A percentile compares a stretch with the other conserved stretches of the same genome.
phyloP scores from a whole-genome alignment of 2,797 vertebrate species.

The Danio albolineatus region DNA sequence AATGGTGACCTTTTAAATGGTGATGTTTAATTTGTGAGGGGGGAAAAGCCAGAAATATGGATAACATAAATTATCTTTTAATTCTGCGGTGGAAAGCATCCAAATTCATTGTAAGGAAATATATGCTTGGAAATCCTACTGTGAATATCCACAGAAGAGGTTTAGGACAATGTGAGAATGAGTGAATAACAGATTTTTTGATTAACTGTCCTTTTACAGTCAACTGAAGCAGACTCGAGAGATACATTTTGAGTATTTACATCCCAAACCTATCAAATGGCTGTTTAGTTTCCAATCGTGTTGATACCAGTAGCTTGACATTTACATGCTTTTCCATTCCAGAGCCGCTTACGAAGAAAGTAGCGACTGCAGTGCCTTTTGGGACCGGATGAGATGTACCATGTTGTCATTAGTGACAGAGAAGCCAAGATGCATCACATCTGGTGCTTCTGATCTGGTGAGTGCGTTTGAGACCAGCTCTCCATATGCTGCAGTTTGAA shows the following conservation, averaged over 20 bases:
- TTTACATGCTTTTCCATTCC: not conserved
- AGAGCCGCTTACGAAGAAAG: constrained; percentile 28
- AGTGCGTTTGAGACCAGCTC: constrained; percentile 30
- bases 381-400: constrained; percentile 25
- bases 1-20: too few species aligned
- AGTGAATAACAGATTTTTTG: not conserved
- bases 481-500: constrained; percentile 30
- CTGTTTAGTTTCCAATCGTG: not conserved
- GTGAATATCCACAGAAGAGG: too few species aligned
- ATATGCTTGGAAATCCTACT: too few species aligned
- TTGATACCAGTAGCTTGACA: not conserved
- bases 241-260: not conserved
- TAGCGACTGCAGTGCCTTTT: constrained; percentile 33
- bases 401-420: constrained; percentile 35
- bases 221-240: too few species aligned
- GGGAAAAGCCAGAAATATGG: too few species aligned
- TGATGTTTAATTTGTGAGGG: too few species aligned
- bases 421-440: constrained; percentile 40
- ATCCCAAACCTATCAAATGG: not conserved
- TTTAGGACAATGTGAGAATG: too few species aligned
- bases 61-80: too few species aligned
- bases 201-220: not conserved
- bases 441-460: constrained; percentile 39
- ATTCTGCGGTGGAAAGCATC: too few species aligned
- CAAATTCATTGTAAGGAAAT: too few species aligned